phyloP scores from a whole-genome alignment of 2,113 vertebrate genomes.

The Furnarius figulus region DNA sequence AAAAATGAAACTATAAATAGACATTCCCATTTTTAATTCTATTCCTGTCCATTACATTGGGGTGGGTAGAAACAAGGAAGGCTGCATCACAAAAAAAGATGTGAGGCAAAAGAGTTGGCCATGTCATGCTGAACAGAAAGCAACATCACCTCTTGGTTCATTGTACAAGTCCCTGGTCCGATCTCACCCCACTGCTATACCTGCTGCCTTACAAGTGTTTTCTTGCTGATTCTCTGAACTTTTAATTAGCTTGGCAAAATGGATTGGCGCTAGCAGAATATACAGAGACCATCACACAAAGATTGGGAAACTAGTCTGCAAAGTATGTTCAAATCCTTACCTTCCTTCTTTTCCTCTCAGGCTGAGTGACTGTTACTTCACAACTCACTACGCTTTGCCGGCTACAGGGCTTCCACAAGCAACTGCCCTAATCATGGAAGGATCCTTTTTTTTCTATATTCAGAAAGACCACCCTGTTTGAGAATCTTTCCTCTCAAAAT shows the following conservation, averaged over 20 bases:
- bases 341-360: neutral
- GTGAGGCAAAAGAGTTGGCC: neutral
- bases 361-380: neutral
- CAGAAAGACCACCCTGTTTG: neutral
- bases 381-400: neutral
- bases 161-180: neutral
- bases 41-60: neutral
- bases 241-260: neutral
- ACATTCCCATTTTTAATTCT: neutral
- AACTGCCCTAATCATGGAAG: neutral
- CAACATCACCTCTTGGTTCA: neutral
- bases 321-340: neutral
- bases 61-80: neutral
- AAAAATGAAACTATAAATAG: neutral
- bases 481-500: neutral
- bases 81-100: neutral
- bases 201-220: accelerated
- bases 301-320: neutral
- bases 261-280: neutral
- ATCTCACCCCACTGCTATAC: neutral
- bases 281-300: neutral
- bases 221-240: neutral
- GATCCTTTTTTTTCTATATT: neutral
- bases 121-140: neutral
- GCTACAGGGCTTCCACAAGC: neutral